Percentiles rank a stretch among this genome's conserved stretches.
Conservation (phyloP, 1,140 invertebrate genomes). For the Drosophila saltans region DNA sequence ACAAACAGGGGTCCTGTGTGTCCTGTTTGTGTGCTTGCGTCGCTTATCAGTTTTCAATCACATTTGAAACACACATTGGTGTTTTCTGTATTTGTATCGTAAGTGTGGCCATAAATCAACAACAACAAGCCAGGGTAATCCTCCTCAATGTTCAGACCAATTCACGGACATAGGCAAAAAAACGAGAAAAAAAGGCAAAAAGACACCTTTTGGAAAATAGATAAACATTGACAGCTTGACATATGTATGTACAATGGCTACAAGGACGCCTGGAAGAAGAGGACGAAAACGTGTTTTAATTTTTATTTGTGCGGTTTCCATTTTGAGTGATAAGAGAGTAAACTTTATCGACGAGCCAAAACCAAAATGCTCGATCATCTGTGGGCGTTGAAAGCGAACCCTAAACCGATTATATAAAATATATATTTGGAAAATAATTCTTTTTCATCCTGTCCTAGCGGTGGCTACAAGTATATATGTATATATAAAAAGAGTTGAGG, state of each 20-base stretch:
- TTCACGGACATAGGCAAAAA: conserved; percentile 33
- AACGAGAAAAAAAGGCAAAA: conserved; percentile 25
- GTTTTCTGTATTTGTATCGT: conserved; percentile 50
- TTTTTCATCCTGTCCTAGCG: not conserved
- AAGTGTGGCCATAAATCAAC: conserved; percentile 71
- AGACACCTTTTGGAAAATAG: conserved; percentile 61
- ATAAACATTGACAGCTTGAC: conserved; percentile 80
- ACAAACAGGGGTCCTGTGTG: conserved; percentile 42
- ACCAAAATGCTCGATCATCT: conserved; percentile 1
- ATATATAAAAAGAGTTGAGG: not conserved
- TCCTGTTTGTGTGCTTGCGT: not conserved
- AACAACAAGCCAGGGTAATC: conserved; percentile 68
- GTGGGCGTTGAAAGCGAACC: not conserved
- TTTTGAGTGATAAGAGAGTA: conserved; percentile 14
- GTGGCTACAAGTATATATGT: not conserved
- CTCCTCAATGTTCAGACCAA: conserved; percentile 39
- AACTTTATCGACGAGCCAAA: conserved; percentile 1
- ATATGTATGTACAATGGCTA: conserved; percentile 71
- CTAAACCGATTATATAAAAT: conserved; percentile 5
- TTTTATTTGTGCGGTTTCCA: conserved; percentile 56
- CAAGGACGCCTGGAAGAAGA: conserved; percentile 33
- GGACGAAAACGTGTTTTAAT: conserved; percentile 63
- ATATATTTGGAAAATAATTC: not conserved
- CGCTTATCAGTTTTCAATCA: conserved; percentile 80
- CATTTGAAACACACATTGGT: conserved; percentile 69